Percentiles rank a stretch among this genome's conserved stretches.
These are phyloP conservation scores for Drosophila peninsularis DNA, from an alignment of 2,888 invertebrate genomes.

Conservation along the genomic window DNA sequence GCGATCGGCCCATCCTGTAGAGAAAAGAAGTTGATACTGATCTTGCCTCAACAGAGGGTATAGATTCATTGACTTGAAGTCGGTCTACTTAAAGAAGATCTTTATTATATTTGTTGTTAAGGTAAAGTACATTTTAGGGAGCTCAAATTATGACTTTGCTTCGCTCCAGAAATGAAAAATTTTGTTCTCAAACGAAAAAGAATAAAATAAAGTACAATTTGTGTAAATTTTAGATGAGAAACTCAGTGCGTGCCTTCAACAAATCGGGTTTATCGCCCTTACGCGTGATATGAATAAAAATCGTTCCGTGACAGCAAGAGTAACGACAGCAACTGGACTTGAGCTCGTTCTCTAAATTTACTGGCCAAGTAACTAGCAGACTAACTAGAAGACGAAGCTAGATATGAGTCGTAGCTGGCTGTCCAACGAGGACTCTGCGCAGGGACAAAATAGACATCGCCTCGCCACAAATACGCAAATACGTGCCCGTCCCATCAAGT, in stretches of 20 bases:
- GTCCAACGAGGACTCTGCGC: not conserved
- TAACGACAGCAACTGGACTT: slow-evolving; percentile 31
- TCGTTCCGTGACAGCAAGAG: slow-evolving; percentile 30
- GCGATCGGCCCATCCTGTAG: not conserved
- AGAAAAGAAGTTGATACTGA: no score
- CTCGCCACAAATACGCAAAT: slow-evolving; percentile 23
- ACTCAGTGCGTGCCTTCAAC: slow-evolving; percentile 2
- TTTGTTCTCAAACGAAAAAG: not conserved
- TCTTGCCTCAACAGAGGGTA: no score
- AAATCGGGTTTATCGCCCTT: slow-evolving; percentile 35
- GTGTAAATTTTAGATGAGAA: not conserved
- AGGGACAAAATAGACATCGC: slow-evolving; percentile 27
- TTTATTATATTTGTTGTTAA: no score
- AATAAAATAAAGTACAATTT: not conserved
- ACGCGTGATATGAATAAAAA: slow-evolving; percentile 70
- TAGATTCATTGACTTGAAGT: not conserved
- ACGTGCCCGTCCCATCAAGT: slow-evolving; percentile 40
- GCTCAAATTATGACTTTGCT: not conserved
- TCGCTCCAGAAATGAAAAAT: not conserved
- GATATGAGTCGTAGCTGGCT: slow-evolving; percentile 39
- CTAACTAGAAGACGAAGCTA: slow-evolving; percentile 43
- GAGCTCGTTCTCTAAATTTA: slow-evolving; percentile 14
- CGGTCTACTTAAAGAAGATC: not conserved
- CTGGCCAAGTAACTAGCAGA: slow-evolving; percentile 39
- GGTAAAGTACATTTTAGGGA: not conserved